Conservation (phyloP, 2,888 invertebrate genomes). For the Heliconius ismenius region DNA sequence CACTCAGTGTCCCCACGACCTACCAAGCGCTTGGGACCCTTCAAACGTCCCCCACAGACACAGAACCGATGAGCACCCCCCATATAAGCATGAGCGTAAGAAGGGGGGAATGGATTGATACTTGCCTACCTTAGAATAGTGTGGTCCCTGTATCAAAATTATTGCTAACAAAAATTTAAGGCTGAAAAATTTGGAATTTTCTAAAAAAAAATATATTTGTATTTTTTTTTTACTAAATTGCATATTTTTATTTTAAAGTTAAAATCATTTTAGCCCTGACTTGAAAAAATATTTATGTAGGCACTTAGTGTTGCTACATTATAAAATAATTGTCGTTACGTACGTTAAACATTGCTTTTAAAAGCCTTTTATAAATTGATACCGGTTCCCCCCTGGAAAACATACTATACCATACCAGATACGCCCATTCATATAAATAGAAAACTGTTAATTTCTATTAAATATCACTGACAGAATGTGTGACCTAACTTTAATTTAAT, state of each 20-base stretch:
- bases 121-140: not conserved
- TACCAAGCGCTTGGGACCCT: slow-evolving; percentile 85
- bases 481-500: not conserved
- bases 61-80: slow-evolving; percentile 61
- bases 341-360: not conserved
- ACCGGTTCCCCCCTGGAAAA: too few species aligned
- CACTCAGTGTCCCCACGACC: slow-evolving; percentile 84
- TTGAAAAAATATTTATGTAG: not conserved
- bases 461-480: not conserved
- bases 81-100: not conserved
- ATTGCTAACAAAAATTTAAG: not conserved
- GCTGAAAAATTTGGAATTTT: not conserved
- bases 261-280: not conserved
- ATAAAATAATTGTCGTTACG: not conserved
- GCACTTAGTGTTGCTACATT: not conserved
- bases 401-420: too few species aligned
- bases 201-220: not conserved
- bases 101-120: not conserved
- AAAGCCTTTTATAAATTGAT: not conserved
- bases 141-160: not conserved
- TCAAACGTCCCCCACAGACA: slow-evolving; percentile 77
- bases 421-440: not conserved
- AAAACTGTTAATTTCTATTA: not conserved
- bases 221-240: not conserved
- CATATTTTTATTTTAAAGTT: not conserved